Base-by-base conservation (phyloP, 2,888 invertebrate genomes). In the Andricus quercusramuli region DNA sequence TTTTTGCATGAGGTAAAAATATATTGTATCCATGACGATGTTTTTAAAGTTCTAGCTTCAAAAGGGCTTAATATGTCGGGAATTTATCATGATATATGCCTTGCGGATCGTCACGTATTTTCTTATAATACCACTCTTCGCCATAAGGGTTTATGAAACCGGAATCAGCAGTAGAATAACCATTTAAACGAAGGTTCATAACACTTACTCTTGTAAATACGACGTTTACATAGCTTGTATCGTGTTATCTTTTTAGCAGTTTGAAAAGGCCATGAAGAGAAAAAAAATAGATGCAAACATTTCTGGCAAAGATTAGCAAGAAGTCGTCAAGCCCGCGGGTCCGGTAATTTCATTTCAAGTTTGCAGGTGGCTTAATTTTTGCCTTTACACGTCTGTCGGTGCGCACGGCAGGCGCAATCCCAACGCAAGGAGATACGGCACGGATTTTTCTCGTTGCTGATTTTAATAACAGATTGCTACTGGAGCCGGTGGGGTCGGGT, bases 401-500 rank as follows among this genome's bases (percentile, higher is more conserved):
- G 68, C 79, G 82, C 76, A 79, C 82, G 44, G 83, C 82, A 82
- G 85, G 81, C 80, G 82, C 83, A 85, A 80, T 11, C 29, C 81
- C 85, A 82, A 87, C 84, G 82, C 85, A 81, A 79, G 84, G 82
- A 92, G 92, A 92, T 92, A 92, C 90, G 92, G 92, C 92, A 92
- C 92, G 92, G 90, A 92, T 92, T 92, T 92, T 92, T 92, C 92
- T 91, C 92, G 91, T 92, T 92, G 91, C 91, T 92, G 92, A 92
- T 92, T 92, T 92, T 92, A 92, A 92, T 92, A 92, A 92, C 91
- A 92, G 91, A 91, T 91, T 91, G 89, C 87, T 83, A 83, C 81
- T 83, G 84, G 83, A 80, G 83, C 82, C 76, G 65, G 82, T 82
- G 84, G 80, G 82, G 77, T 77, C 68, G 76, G 74, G 78, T 76